Conservation (phyloP, 2,888 invertebrate genomes). For the Gymnocheta viridis region DNA sequence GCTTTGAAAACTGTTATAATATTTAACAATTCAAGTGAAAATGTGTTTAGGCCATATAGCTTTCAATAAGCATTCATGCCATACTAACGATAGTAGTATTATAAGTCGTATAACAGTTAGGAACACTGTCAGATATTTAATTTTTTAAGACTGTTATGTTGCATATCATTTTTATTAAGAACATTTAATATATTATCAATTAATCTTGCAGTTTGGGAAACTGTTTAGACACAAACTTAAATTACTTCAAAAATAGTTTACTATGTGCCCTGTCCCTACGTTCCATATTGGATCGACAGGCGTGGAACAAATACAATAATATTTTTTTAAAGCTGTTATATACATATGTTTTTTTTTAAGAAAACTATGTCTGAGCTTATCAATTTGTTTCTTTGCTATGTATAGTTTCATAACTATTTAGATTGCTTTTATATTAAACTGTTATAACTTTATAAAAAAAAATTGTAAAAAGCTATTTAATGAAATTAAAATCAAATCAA, state of each 20-base stretch:
- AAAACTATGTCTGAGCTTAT: background rate
- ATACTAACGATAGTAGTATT: background rate
- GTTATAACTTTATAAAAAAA: slow-evolving; percentile 15
- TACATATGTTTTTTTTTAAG: no score
- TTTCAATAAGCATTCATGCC: background rate
- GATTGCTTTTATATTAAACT: slow-evolving; percentile 7
- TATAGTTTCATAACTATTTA: slow-evolving; percentile 12
- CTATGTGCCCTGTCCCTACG: no score
- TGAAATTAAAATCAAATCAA: slow-evolving; percentile 28
- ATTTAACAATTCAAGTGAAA: background rate
- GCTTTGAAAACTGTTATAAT: background rate
- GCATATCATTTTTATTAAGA: slow-evolving; percentile 4
- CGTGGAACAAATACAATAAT: no score
- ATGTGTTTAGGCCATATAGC: background rate
- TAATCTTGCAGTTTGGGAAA: background rate
- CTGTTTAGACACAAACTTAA: background rate
- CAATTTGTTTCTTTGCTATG: background rate
- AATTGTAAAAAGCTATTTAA: slow-evolving; percentile 5
- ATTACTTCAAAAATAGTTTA: background rate
- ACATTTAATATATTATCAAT: background rate
- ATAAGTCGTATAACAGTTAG: background rate
- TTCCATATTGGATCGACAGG: no score
- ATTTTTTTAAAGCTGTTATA: background rate
- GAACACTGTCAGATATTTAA: background rate
- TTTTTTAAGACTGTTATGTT: background rate